Percentiles rank a stretch among this genome's conserved stretches.
Conservation (phyloP, 2,797 vertebrate species). For the Semotilus atromaculatus region DNA sequence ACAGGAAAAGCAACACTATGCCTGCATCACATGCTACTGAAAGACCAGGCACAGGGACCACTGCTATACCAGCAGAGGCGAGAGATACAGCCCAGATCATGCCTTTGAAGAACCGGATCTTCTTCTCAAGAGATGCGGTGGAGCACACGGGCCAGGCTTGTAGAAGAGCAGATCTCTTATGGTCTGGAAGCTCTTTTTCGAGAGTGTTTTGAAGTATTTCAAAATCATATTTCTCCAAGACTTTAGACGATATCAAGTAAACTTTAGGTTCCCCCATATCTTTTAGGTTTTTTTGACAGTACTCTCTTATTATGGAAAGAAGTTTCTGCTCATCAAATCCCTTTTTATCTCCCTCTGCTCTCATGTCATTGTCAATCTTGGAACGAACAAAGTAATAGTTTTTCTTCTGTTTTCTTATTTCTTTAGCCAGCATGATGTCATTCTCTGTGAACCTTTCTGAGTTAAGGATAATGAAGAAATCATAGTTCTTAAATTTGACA, state of each 20-base stretch:
- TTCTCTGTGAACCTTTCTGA: constrained; percentile 50
- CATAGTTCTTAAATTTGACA: constrained; percentile 37
- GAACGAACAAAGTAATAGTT: constrained; percentile 57
- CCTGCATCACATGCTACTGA: constrained; percentile 33
- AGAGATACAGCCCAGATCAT: constrained; percentile 30
- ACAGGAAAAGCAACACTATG: constrained; percentile 31
- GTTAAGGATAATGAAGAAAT: constrained; percentile 58
- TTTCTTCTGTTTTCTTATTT: constrained; percentile 50
- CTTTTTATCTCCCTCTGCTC: constrained; percentile 44
- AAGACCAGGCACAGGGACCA: constrained; percentile 40
- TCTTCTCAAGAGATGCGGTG: constrained; percentile 42
- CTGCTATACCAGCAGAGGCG: constrained; percentile 36
- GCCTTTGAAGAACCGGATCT: constrained; percentile 18
- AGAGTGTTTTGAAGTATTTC: constrained; percentile 30
- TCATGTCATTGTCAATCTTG: constrained; percentile 57
- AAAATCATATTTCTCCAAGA: constrained; percentile 52
- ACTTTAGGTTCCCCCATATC: constrained; percentile 40
- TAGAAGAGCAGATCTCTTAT: constrained; percentile 48
- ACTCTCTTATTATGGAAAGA: constrained; percentile 39
- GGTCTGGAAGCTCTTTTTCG: constrained; percentile 30
- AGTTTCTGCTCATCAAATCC: constrained; percentile 54
- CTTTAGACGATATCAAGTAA: constrained; percentile 55
- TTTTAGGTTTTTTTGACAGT: constrained; percentile 41
- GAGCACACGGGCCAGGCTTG: constrained; percentile 51
- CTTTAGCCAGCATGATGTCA: constrained; percentile 50